Percentiles rank a stretch among this genome's conserved stretches.
These are phyloP conservation scores for Leucopsar rothschildi DNA, from an alignment of 2,113 vertebrate genomes.

Conservation along the genomic window DNA sequence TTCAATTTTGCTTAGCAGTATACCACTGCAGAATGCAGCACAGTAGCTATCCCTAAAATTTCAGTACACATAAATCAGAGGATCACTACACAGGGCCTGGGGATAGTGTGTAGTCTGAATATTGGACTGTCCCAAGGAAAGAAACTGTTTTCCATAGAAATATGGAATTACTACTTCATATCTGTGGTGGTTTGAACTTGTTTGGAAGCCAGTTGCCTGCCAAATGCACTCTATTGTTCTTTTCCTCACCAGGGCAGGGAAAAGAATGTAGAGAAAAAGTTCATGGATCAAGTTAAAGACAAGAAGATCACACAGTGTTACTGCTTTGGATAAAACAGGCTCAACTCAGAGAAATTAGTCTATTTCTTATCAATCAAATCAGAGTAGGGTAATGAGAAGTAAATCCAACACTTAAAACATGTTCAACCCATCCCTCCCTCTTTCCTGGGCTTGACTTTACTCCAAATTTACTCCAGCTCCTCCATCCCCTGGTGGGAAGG, in stretches of 20 bases:
- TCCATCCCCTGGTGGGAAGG: neutral
- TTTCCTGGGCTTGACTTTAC: neutral
- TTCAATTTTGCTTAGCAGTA: neutral
- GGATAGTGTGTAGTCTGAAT: neutral
- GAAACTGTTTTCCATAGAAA: neutral
- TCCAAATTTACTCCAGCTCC: neutral
- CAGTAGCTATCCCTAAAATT: neutral
- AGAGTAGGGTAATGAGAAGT: neutral
- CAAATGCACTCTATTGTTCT: neutral
- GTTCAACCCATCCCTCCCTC: neutral
- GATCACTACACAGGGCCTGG: neutral
- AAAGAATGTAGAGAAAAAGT: neutral
- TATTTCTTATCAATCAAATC: neutral
- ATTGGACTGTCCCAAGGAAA: neutral
- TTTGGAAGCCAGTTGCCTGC: fast-evolving
- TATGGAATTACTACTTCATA: neutral
- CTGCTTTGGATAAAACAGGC: neutral
- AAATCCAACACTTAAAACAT: neutral
- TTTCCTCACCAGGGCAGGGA: neutral
- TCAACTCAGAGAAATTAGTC: neutral
- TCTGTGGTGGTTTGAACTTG: neutral
- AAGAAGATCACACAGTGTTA: neutral
- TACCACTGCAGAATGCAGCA: neutral
- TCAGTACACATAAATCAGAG: neutral
- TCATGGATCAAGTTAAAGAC: neutral